A percentile compares a stretch with the other conserved stretches of the same genome.
Evolutionary conservation across 2,113 vertebrate genomes (phyloP).

Genomic region (Motacilla alba): DNA sequence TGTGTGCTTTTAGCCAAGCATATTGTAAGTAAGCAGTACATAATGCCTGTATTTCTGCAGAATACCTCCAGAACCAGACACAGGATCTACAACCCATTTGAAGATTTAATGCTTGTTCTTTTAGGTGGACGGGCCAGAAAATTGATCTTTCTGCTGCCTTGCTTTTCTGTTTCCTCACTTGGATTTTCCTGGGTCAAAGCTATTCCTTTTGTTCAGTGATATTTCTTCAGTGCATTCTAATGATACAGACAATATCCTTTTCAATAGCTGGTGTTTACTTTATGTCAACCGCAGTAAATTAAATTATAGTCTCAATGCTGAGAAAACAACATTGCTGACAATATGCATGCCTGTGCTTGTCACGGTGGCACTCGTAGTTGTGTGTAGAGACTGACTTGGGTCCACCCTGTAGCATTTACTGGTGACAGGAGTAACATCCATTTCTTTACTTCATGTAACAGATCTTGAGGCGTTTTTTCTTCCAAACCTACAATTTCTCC

Average conservation of each 20-base stretch:
- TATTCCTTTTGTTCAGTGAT: not conserved
- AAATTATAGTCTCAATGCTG: not conserved
- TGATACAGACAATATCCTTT: not conserved
- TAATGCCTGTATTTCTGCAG: not conserved
- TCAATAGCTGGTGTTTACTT: not conserved
- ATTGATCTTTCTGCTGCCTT: not conserved
- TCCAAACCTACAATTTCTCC: not conserved
- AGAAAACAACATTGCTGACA: not conserved
- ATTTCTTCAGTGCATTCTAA: not conserved
- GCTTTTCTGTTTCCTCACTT: not conserved
- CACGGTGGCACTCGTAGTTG: not conserved
- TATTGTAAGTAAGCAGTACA: not conserved
- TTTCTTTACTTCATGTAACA: not conserved
- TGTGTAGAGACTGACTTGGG: not conserved
- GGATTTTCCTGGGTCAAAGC: not conserved
- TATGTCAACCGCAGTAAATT: not conserved
- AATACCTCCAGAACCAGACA: not conserved
- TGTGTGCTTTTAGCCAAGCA: not conserved
- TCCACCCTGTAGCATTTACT: not conserved
- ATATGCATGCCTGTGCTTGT: not conserved
- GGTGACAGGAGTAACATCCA: not conserved
- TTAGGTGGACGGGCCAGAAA: not conserved
- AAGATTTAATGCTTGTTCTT: not conserved
- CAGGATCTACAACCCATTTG: not conserved
- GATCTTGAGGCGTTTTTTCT: not conserved